phyloP scores from a whole-genome alignment of 2,113 vertebrate genomes.

The Dicerorhinus sumatrensis region DNA sequence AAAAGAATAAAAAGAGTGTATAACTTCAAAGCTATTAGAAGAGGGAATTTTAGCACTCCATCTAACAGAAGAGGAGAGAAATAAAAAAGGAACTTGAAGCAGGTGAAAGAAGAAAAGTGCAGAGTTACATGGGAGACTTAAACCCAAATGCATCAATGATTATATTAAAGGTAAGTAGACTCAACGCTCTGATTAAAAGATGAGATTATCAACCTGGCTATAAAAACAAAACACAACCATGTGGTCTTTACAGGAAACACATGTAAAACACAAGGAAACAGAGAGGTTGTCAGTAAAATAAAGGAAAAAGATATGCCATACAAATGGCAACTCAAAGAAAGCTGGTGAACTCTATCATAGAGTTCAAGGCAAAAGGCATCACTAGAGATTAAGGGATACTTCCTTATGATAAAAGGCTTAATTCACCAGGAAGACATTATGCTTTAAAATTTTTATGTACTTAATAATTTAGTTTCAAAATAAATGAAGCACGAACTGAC shows the following conservation, averaged over 20 bases:
- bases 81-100: neutral
- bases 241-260: neutral
- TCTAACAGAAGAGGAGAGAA: neutral
- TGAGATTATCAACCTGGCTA: neutral
- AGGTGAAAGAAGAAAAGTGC: neutral
- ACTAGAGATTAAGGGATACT: neutral
- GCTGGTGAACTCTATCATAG: neutral
- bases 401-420: constrained; percentile 30
- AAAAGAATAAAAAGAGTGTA: neutral
- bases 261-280: neutral
- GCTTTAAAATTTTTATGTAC: neutral
- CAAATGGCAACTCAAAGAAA: neutral
- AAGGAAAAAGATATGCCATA: neutral
- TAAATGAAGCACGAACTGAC: constrained; percentile 48
- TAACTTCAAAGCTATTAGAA: neutral
- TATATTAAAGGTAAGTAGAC: neutral
- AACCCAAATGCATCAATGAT: neutral
- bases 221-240: neutral
- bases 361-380: neutral
- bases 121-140: neutral
- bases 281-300: neutral
- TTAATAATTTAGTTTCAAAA: constrained; percentile 54
- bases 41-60: neutral
- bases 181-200: neutral
- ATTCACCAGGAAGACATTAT: constrained; percentile 4